Percentiles rank a stretch among this genome's conserved stretches.
These are phyloP conservation scores for Pithys albifrons DNA, from an alignment of 2,113 vertebrate species.

Conservation along the genomic window DNA sequence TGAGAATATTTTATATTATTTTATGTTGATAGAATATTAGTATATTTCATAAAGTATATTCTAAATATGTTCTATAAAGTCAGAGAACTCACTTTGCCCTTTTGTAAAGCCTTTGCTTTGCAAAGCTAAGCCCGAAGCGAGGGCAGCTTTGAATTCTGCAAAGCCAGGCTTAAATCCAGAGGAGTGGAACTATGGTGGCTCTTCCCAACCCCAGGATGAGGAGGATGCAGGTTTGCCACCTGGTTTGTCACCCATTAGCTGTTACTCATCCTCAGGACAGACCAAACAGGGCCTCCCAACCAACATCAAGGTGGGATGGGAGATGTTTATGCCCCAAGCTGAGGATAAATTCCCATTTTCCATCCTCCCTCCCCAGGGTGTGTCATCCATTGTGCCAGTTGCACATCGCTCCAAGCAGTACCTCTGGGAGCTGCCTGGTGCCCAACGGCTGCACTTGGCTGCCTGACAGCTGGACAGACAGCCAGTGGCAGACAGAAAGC, in stretches of 20 bases:
- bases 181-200: not conserved
- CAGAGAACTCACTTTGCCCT: not conserved
- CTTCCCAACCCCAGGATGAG: accelerated
- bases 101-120: not conserved
- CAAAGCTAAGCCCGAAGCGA: not conserved
- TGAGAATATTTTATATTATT: not conserved
- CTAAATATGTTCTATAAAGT: accelerated
- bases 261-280: not conserved
- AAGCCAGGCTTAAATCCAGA: not conserved
- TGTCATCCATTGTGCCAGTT: not conserved
- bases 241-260: not conserved
- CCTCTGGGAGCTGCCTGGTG: not conserved
- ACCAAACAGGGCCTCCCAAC: not conserved
- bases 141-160: not conserved
- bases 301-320: not conserved
- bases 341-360: constrained; percentile 6
- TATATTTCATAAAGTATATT: not conserved
- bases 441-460: not conserved
- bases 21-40: not conserved
- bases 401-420: not conserved
- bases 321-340: not conserved
- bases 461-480: not conserved
- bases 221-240: not conserved
- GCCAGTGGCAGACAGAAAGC: not conserved
- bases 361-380: not conserved